Conservation (phyloP, 2,888 invertebrate genomes). For the Oligia fasciuncula region DNA sequence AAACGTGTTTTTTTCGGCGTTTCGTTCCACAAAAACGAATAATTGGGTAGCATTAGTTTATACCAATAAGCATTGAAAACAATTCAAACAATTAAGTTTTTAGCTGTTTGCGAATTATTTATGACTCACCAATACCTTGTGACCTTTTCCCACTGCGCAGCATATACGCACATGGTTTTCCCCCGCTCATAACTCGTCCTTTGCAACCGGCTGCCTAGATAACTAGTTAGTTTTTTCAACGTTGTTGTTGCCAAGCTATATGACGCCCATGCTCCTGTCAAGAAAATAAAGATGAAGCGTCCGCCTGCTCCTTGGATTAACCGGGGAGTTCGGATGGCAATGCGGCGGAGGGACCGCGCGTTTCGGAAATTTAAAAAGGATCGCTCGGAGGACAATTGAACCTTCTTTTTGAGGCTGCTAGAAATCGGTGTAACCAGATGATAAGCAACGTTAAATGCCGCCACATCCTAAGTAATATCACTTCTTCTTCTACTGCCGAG, state of each 20-base stretch:
- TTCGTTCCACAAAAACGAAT: background rate
- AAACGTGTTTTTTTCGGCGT: no score
- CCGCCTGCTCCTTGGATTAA: background rate
- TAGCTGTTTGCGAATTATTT: conserved; percentile 1
- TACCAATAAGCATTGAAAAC: background rate
- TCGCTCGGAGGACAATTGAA: no score
- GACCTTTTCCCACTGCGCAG: background rate
- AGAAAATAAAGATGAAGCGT: background rate
- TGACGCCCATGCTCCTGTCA: no score
- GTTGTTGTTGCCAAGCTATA: background rate
- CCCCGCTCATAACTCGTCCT: background rate
- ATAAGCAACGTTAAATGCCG: no score
- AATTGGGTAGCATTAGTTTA: background rate
- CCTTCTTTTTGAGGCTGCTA: no score
- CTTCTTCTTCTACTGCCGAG: background rate
- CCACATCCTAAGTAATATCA: no score
- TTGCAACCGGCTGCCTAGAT: background rate
- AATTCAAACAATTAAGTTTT: no score
- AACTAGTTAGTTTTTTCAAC: background rate
- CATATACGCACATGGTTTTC: conserved; percentile 5
- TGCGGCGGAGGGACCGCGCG: no score
- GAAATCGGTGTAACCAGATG: no score
- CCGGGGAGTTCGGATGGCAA: no score
- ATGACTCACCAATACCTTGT: background rate
- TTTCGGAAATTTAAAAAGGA: no score